phyloP scores from a whole-genome alignment of 2,797 vertebrate genomes.

The Argyrosomus regius region DNA sequence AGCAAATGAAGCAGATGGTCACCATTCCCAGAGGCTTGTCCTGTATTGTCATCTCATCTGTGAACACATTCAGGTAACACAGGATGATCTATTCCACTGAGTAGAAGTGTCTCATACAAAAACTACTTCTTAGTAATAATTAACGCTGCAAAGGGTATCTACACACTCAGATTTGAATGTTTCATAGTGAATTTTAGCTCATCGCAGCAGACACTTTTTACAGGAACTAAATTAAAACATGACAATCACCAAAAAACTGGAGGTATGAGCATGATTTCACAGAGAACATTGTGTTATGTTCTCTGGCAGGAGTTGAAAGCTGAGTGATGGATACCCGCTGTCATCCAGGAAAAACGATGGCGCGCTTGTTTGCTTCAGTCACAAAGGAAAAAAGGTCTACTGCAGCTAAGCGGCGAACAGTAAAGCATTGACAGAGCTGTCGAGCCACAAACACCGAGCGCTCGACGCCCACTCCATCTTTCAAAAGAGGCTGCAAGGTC shows the following conservation, averaged over 20 bases:
- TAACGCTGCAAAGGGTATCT: neutral
- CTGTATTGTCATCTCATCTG: conserved; percentile 26
- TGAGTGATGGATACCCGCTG: conserved; percentile 36
- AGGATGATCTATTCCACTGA: conserved; percentile 8
- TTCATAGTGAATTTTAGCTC: neutral
- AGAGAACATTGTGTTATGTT: neutral
- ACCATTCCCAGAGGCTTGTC: conserved; percentile 35
- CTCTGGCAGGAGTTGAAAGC: conserved; percentile 2
- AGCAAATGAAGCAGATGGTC: conserved; percentile 49
- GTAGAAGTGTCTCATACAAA: neutral
- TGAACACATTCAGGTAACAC: conserved; percentile 23
- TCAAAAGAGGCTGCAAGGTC: conserved; percentile 69
- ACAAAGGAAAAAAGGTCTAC: conserved; percentile 22
- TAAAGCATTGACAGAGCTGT: conserved; percentile 48
- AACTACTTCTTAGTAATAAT: neutral
- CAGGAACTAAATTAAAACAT: neutral
- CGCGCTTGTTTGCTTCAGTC: conserved; percentile 19
- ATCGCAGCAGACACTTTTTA: neutral
- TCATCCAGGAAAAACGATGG: conserved; percentile 25
- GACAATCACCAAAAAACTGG: neutral
- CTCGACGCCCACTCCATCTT: conserved; percentile 69
- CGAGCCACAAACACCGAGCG: conserved; percentile 39
- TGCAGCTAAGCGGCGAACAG: conserved; percentile 46
- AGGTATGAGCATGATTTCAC: neutral
- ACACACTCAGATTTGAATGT: neutral